Conservation (phyloP, 2,797 vertebrate species). For the Acrossocheilus wenchowensis region DNA sequence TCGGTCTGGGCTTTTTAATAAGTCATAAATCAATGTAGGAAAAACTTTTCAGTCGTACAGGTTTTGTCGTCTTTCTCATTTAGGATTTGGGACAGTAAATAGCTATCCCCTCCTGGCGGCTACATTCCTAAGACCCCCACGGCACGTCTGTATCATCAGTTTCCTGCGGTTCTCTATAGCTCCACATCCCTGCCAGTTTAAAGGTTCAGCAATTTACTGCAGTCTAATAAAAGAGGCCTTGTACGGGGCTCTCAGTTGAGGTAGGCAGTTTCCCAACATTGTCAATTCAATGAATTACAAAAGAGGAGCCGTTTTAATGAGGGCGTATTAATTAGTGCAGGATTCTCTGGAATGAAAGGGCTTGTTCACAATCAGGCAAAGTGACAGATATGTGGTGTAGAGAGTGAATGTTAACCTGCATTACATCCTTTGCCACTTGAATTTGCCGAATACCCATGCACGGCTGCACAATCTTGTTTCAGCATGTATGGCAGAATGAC, state of each 20-base stretch:
- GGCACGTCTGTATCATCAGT: background rate
- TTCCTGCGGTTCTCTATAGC: background rate
- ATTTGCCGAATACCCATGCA: background rate
- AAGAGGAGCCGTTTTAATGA: constrained; percentile 27
- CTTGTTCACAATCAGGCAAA: background rate
- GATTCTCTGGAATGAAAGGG: constrained; percentile 10
- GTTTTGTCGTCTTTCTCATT: background rate
- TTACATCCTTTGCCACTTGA: background rate
- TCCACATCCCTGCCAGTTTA: constrained; percentile 41
- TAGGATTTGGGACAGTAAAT: background rate
- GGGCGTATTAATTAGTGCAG: constrained; percentile 23
- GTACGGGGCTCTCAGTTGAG: constrained; percentile 5
- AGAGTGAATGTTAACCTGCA: background rate
- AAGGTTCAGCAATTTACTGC: constrained; percentile 60
- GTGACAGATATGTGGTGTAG: background rate
- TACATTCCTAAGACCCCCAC: constrained; percentile 15
- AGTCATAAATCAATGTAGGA: background rate
- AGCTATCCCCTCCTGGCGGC: background rate
- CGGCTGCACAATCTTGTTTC: constrained; percentile 36
- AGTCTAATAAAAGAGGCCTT: constrained; percentile 62
- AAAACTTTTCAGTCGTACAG: background rate
- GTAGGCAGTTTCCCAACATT: constrained; percentile 24
- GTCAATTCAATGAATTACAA: constrained; percentile 36
- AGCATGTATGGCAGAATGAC: constrained; percentile 26
- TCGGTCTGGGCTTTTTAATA: background rate